phyloP scores from a whole-genome alignment of 2,888 invertebrate genomes.

The Mimachlamys varia region DNA sequence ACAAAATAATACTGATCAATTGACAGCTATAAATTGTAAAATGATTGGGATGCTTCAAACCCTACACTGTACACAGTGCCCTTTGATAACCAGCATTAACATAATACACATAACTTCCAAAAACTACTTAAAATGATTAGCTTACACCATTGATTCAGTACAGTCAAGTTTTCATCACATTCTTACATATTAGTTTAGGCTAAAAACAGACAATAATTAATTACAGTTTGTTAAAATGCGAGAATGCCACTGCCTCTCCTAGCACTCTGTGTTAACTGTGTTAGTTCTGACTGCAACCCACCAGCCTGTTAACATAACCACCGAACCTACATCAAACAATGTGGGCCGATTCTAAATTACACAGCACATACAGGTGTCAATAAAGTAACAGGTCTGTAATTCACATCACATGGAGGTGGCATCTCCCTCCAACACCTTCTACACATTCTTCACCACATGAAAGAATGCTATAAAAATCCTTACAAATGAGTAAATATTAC shows the following conservation, averaged over 20 bases:
- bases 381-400: conserved; percentile 36
- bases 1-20: no score
- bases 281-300: conserved; percentile 13
- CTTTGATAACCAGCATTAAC: neutral
- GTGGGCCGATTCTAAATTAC: neutral
- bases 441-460: conserved; percentile 31
- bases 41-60: neutral
- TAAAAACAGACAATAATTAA: conserved; percentile 12
- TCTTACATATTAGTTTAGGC: conserved; percentile 13
- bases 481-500: conserved; percentile 25
- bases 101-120: neutral
- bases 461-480: conserved; percentile 31
- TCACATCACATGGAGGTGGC: conserved; percentile 10
- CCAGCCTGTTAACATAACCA: conserved; percentile 11
- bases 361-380: conserved; percentile 25
- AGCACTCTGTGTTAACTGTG: conserved; percentile 6
- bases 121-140: neutral
- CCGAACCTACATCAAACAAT: conserved; percentile 14
- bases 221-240: neutral
- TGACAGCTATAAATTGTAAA: neutral
- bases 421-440: conserved; percentile 5
- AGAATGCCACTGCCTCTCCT: neutral
- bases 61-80: neutral
- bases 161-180: conserved; percentile 18
- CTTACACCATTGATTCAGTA: neutral